These are phyloP conservation scores for Mesocricetus auratus DNA, from an alignment of 2,113 vertebrate species.

Conservation along the genomic window DNA sequence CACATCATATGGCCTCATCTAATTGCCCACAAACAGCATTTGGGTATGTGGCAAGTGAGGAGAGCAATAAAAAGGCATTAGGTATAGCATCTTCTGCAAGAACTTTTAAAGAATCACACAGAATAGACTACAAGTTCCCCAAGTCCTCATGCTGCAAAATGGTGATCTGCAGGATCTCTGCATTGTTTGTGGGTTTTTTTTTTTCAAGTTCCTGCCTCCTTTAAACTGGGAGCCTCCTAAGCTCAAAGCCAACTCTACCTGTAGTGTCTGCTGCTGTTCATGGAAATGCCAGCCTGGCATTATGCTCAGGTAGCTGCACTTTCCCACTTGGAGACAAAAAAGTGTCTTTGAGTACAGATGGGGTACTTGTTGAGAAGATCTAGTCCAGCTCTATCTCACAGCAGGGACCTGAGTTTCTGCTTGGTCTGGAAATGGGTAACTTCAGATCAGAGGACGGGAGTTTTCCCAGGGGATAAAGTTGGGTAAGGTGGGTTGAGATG, in stretches of 20 bases:
- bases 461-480: neutral
- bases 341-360: neutral
- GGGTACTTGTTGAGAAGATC: neutral
- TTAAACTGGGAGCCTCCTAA: neutral
- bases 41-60: neutral
- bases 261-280: neutral
- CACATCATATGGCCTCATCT: too few species aligned
- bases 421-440: neutral
- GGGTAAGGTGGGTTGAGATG: neutral
- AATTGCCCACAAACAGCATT: too few species aligned
- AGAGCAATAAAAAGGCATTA: neutral
- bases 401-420: neutral
- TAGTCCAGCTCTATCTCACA: neutral
- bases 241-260: neutral
- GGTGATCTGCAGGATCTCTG: neutral
- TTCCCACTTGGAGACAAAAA: neutral
- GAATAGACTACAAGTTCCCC: neutral
- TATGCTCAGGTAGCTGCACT: too few species aligned
- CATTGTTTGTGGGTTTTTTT: neutral
- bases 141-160: neutral
- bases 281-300: neutral
- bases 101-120: neutral
- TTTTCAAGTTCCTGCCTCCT: neutral
- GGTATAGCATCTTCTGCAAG: neutral
- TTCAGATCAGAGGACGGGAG: neutral